Percentiles rank a stretch among this genome's conserved stretches.
phyloP scores from a whole-genome alignment of 2,888 invertebrate species.

The Noctua comes region DNA sequence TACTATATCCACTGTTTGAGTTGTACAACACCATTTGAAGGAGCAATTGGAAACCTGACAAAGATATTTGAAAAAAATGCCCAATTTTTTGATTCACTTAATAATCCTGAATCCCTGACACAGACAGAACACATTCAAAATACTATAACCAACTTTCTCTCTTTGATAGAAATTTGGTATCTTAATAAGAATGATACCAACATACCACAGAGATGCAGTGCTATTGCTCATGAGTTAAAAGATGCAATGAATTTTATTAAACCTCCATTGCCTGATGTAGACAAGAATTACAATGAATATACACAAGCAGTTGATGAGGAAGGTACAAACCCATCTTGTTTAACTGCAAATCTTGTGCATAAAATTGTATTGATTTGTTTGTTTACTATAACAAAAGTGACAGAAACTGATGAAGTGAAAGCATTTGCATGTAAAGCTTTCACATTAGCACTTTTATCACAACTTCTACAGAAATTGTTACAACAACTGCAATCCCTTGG shows the following conservation, averaged over 20 bases:
- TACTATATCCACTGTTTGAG: slow-evolving; percentile 96
- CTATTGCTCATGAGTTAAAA: slow-evolving; percentile 93
- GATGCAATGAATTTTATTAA: slow-evolving; percentile 91
- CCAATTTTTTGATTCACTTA: slow-evolving; percentile 90
- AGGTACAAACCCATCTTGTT: slow-evolving; percentile 88
- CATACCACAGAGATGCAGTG: slow-evolving; percentile 92
- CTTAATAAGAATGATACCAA: slow-evolving; percentile 91
- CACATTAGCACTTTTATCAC: slow-evolving; percentile 95
- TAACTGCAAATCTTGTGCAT: slow-evolving; percentile 93
- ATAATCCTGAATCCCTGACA: slow-evolving; percentile 84
- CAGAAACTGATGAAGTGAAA: slow-evolving; percentile 93
- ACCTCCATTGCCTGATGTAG: slow-evolving; percentile 87
- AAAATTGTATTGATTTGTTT: slow-evolving; percentile 95
- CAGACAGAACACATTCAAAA: slow-evolving; percentile 88
- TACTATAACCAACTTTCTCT: slow-evolving; percentile 88
- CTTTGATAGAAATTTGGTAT: slow-evolving; percentile 92
- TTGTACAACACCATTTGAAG: slow-evolving; percentile 95
- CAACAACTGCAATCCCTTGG: slow-evolving; percentile 84
- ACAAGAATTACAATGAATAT: slow-evolving; percentile 88
- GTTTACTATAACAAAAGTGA: slow-evolving; percentile 94
- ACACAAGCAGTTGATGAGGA: slow-evolving; percentile 88
- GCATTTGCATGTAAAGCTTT: slow-evolving; percentile 96
- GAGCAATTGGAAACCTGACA: slow-evolving; percentile 96
- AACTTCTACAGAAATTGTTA: slow-evolving; percentile 91
- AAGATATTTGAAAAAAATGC: slow-evolving; percentile 93